These are phyloP conservation scores for Tipula lateralis DNA, from an alignment of 2,888 invertebrate species.

Conservation along the genomic window DNA sequence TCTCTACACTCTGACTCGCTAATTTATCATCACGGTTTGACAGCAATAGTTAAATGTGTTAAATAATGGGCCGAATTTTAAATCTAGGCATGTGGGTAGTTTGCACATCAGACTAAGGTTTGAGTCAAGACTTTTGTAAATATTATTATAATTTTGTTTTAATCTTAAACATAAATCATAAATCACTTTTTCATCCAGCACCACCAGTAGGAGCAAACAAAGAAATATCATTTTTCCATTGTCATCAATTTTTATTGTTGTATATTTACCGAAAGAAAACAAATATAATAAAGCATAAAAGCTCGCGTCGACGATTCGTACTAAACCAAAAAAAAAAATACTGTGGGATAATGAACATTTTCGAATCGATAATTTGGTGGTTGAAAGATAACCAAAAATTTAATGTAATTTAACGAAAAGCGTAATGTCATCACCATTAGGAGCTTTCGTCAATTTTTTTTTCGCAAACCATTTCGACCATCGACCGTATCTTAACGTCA, in stretches of 20 bases:
- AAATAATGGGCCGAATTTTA: too few relatives aligned
- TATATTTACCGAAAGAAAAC: background rate
- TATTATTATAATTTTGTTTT: too few relatives aligned
- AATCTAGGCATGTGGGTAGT: too few relatives aligned
- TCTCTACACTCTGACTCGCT: too few relatives aligned
- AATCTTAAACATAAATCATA: too few relatives aligned
- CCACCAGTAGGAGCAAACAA: background rate
- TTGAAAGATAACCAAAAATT: too few relatives aligned
- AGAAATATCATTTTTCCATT: background rate
- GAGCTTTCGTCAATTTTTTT: background rate
- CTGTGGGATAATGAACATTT: background rate
- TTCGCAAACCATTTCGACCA: background rate
- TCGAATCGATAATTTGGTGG: background rate
- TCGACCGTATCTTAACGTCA: background rate
- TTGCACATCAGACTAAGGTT: too few relatives aligned
- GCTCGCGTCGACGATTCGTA: background rate
- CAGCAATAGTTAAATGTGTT: too few relatives aligned
- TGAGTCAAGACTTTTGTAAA: too few relatives aligned
- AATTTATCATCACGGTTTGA: too few relatives aligned
- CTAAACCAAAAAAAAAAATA: too few relatives aligned
- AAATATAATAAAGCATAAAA: background rate
- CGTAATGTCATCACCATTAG: background rate
- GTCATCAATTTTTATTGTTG: background rate
- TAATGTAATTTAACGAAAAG: too few relatives aligned
- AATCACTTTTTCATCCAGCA: background rate